Evolutionary conservation across 2,113 vertebrate genomes (phyloP), one percentile per base, ranked within the genome.

Genomic region (Lepus americanus): DNA sequence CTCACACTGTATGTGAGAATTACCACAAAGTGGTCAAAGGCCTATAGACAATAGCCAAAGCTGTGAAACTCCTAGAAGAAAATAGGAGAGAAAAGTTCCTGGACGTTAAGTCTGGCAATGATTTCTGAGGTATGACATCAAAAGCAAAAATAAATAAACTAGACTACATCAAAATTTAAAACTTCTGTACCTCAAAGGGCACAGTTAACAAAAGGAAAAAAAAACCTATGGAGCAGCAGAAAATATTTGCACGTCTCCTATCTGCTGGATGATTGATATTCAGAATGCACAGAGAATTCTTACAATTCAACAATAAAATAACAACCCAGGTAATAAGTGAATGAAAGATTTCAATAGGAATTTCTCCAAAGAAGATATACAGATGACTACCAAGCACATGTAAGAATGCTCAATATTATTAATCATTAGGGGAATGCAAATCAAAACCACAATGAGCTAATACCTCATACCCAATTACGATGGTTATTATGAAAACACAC

Each of bases 391-490:
- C 4, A 87, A 59, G 67, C 39, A 63, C 33, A n/a, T 6, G 69
- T 44, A 51, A 86, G 29, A 76, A 78, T 23, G 51, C 27, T 81
- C 44, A 77, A 39, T 17, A 36, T 89, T 27, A 64, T 11, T 49
- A 44, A 76, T 66, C 53, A 77, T 69, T 49, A 95, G 78, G 33
- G 66, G 94, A 69, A 89, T 79, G 69, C 79, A 94, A 85, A 93
- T 89, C 78, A 89, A 96, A 93, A 84, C 90, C 69, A 49, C 79
- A 49, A 39, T 31, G 29, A 76, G 44, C 29, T 69, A 76, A 33
- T 69, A 72, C 77, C 51, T 80, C 63, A 77, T 8, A 77, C 14
- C 13, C 73, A 44, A 81, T 78, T 67, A 86, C 27, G n/a, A 78
- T 82, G 87, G 33, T 31, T 53, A 6, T 39, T 79, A 83, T 66